phyloP scores from a whole-genome alignment of 1,140 invertebrate species.

The Trichonephila clavata region DNA sequence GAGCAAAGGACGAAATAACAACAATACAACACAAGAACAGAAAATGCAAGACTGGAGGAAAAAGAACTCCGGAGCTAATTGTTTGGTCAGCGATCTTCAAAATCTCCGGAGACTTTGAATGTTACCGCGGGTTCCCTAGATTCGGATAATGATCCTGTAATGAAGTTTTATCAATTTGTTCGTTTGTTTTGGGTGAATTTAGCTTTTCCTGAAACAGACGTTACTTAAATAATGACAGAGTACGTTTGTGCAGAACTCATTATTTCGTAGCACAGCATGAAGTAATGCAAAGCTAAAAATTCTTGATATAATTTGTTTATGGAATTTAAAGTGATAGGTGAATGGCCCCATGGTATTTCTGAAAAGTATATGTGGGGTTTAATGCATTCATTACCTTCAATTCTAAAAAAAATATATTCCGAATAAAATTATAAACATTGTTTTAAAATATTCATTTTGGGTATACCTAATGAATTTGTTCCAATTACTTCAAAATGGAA shows the following conservation, averaged over 20 bases:
- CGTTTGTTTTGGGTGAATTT: slow-evolving; percentile 55
- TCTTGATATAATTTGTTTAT: too few relatives aligned
- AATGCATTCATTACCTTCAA: too few relatives aligned
- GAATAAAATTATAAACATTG: too few relatives aligned
- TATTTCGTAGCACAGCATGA: not conserved
- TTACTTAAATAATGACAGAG: not conserved
- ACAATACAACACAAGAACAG: slow-evolving; percentile 38
- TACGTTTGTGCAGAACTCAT: not conserved
- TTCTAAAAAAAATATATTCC: too few relatives aligned
- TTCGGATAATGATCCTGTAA: slow-evolving; percentile 71
- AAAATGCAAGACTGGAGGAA: not conserved
- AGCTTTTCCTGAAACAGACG: not conserved
- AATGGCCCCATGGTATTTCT: too few relatives aligned
- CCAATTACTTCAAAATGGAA: too few relatives aligned
- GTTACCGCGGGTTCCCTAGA: slow-evolving; percentile 65
- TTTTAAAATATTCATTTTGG: too few relatives aligned
- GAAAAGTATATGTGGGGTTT: too few relatives aligned
- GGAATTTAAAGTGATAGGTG: too few relatives aligned
- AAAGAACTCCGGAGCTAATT: slow-evolving; percentile 59
- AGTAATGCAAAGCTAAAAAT: too few relatives aligned
- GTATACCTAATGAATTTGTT: too few relatives aligned
- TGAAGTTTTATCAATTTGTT: slow-evolving; percentile 68
- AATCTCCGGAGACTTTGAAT: slow-evolving; percentile 63
- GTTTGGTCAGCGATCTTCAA: slow-evolving; percentile 71
- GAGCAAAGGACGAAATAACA: slow-evolving; percentile 4